Conservation (phyloP, 2,113 vertebrate genomes). For the Hemiscyllium ocellatum region DNA sequence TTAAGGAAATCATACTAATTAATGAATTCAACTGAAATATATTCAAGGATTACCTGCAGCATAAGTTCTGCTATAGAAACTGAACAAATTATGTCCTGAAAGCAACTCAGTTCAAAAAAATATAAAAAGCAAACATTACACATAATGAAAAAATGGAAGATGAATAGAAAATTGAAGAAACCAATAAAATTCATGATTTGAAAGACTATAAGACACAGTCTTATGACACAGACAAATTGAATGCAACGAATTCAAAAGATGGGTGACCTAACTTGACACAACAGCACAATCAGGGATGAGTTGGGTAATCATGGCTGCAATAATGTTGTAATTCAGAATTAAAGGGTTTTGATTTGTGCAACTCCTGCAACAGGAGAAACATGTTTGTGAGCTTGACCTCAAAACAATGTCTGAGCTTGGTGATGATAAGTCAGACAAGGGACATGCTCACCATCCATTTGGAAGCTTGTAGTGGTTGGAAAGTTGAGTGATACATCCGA, state of each 20-base stretch:
- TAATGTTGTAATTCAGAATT: neutral
- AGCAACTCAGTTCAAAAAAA: neutral
- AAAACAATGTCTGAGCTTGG: neutral
- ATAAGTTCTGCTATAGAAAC: neutral
- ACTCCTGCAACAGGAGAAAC: neutral
- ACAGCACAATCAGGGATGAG: neutral
- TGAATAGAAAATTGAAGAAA: neutral
- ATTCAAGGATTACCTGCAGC: neutral
- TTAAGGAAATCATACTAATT: neutral
- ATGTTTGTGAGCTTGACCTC: neutral
- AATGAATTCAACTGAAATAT: neutral
- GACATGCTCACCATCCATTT: neutral
- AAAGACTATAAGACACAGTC: neutral
- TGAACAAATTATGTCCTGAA: neutral
- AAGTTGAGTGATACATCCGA: neutral
- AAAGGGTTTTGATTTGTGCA: neutral
- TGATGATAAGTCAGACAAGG: neutral
- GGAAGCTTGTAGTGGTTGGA: neutral
- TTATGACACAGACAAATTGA: neutral
- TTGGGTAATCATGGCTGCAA: neutral
- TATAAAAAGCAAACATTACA: neutral
- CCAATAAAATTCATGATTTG: no score
- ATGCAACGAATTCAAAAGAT: neutral
- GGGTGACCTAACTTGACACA: neutral
- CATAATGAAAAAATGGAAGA: neutral